Percentiles rank a stretch among this genome's conserved stretches.
phyloP scores from a whole-genome alignment of 2,888 invertebrate species.

The Drosophila testacea region DNA sequence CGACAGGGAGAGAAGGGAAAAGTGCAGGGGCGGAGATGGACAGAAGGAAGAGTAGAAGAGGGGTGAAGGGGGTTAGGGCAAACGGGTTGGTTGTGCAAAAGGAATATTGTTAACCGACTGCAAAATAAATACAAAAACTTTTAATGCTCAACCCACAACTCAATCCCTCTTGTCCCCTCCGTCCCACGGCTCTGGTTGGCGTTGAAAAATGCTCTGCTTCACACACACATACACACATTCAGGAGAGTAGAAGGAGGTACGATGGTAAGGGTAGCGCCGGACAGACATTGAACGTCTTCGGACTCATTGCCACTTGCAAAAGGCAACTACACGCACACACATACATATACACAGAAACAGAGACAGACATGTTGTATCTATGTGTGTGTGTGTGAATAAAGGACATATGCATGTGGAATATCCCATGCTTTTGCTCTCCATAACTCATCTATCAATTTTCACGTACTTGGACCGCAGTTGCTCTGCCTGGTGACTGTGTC shows the following conservation, averaged over 20 bases:
- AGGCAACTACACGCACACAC: constrained; percentile 67
- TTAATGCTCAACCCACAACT: constrained; percentile 66
- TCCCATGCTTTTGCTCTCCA: constrained; percentile 65
- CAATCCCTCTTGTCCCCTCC: constrained; percentile 29
- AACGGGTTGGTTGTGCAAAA: constrained; percentile 52
- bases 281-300: constrained; percentile 77
- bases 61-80: constrained; percentile 8
- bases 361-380: constrained; percentile 32
- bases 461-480: constrained; percentile 81
- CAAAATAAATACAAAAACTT: constrained; percentile 82
- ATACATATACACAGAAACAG: constrained; percentile 40
- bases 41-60: neutral
- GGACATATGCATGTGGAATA: constrained; percentile 78
- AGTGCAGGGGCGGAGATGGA: constrained; percentile 4
- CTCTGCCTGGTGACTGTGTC: constrained; percentile 11
- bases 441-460: constrained; percentile 85
- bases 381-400: constrained; percentile 42
- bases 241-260: constrained; percentile 9
- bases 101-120: constrained; percentile 83
- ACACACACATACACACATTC: constrained; percentile 38
- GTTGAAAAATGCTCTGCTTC: constrained; percentile 77
- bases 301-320: constrained; percentile 80
- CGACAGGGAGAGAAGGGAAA: constrained; percentile 31
- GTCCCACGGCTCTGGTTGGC: constrained; percentile 42
- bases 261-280: constrained; percentile 34